Evolutionary conservation across 2,888 invertebrate species (phyloP).

Genomic region (Alentia gelatinosa): DNA sequence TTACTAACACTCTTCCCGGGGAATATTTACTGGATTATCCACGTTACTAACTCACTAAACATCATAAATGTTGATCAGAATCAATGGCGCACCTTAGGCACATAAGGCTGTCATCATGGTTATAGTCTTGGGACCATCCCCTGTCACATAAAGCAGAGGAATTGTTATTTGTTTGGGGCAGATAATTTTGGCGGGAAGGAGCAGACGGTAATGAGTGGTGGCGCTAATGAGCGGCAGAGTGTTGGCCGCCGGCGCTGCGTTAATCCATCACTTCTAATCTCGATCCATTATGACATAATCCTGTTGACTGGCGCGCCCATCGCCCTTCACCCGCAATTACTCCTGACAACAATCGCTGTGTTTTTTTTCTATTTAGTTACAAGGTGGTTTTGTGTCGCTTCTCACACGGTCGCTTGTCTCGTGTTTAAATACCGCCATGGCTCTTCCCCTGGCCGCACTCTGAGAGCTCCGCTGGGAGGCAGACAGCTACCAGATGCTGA

Average conservation of each 20-base stretch:
- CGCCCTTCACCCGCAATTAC: constrained; percentile 31
- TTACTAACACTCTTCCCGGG: neutral
- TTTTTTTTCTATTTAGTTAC: constrained; percentile 40
- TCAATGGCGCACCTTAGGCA: too few relatives aligned
- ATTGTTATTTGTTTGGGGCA: neutral
- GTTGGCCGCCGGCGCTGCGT: constrained; percentile 29
- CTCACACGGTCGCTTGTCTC: constrained; percentile 11
- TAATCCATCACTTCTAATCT: constrained; percentile 53
- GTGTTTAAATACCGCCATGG: constrained; percentile 7
- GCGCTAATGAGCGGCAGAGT: constrained; percentile 43
- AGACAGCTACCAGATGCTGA: constrained; percentile 22
- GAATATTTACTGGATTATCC: too few relatives aligned
- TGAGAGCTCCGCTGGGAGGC: neutral
- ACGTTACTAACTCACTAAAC: too few relatives aligned
- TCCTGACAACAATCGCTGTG: constrained; percentile 31
- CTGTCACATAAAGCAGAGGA: neutral
- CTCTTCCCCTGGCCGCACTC: neutral
- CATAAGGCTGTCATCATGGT: too few relatives aligned
- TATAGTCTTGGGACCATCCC: too few relatives aligned
- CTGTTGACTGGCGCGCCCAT: constrained; percentile 45
- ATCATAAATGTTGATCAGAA: too few relatives aligned
- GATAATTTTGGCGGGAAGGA: neutral
- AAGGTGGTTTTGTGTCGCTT: constrained; percentile 27
- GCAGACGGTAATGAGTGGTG: constrained; percentile 29
- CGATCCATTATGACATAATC: constrained; percentile 47